phyloP scores from a whole-genome alignment of 2,797 vertebrate species.

The Etheostoma nigrum region DNA sequence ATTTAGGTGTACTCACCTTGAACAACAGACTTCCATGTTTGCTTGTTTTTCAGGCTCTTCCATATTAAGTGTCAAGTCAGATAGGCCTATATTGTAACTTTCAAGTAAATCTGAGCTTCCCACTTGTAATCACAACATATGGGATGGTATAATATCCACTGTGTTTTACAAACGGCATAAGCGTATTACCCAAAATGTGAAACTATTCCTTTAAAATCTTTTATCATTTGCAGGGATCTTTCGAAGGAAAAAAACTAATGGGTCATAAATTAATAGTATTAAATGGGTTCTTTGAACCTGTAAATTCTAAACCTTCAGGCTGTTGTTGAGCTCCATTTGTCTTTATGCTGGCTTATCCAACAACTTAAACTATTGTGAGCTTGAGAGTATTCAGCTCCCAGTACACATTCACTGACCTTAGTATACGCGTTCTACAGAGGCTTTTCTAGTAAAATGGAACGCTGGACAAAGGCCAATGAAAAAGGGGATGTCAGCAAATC shows the following conservation, averaged over 20 bases:
- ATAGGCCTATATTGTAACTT: too few relatives aligned
- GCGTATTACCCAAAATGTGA: background rate
- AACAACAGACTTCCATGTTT: background rate
- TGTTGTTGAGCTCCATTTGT: background rate
- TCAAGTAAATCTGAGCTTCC: too few relatives aligned
- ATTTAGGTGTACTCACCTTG: background rate
- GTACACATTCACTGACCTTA: conserved; percentile 51
- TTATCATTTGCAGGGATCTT: background rate
- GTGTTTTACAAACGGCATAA: background rate
- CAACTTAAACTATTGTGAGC: conserved; percentile 26
- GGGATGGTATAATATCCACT: too few relatives aligned
- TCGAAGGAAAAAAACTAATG: background rate
- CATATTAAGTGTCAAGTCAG: too few relatives aligned
- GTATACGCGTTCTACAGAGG: conserved; percentile 54
- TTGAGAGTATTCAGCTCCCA: conserved; percentile 34
- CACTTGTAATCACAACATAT: too few relatives aligned
- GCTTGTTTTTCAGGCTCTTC: too few relatives aligned
- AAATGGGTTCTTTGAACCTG: background rate
- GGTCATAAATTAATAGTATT: background rate
- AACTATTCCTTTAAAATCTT: background rate
- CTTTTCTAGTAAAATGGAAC: conserved; percentile 63
- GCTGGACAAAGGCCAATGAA: conserved; percentile 73
- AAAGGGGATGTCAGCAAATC: conserved; percentile 76
- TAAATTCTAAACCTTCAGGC: conserved; percentile 4
- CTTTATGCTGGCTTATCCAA: conserved; percentile 19